Base-by-base conservation (phyloP, 2,888 invertebrate species). In the Synanthedon andrenaeformis region DNA sequence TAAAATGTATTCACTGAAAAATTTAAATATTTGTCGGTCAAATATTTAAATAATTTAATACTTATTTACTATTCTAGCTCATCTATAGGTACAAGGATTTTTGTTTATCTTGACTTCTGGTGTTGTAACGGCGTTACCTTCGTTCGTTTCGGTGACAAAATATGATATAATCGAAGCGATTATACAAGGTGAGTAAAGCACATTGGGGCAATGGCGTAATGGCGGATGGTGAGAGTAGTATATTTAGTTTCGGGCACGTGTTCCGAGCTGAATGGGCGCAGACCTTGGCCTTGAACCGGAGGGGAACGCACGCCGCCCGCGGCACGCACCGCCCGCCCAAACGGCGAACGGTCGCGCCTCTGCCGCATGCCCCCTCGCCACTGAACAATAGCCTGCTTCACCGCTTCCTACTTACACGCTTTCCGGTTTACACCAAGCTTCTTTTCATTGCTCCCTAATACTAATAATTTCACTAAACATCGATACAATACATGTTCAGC, bases 201-300 rank as follows among this genome's bases (percentile, higher is more conserved):
- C 35, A 35, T 35, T 10, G 35, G 13, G 45, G 54, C 65, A 69
- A 67, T 74, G 72, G 72, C 75, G 79, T 79, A 79, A 80, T 23
- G 23, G 23, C 76, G 62, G 64, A 64, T 64, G 59, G 70, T 68
- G 67, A 68, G 72, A 74, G 77, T 82, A 82, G 82, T 82, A 84
- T 85, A 84, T 86, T 86, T 86, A 86, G 84, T 82, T 83, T 80
- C 70, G 73, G 81, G 78, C 86, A 85, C 86, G 86, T 86, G 86
- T 78, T 79, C 74, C 63, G 75, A 74, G 66, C 70, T 87, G 82
- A 87, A 87, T 87, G 85, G 79, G 82, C 75, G 67, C 80, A 74
- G 72, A 70, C 79, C 79, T 80, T 83, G 81, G 65, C 87, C 86
- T 84, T 86, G 86, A 86, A 85, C 86, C 76, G 74, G 72, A 68